Evolutionary conservation across 2,888 invertebrate genomes (phyloP).

Genomic region (Nymphalis urticae): DNA sequence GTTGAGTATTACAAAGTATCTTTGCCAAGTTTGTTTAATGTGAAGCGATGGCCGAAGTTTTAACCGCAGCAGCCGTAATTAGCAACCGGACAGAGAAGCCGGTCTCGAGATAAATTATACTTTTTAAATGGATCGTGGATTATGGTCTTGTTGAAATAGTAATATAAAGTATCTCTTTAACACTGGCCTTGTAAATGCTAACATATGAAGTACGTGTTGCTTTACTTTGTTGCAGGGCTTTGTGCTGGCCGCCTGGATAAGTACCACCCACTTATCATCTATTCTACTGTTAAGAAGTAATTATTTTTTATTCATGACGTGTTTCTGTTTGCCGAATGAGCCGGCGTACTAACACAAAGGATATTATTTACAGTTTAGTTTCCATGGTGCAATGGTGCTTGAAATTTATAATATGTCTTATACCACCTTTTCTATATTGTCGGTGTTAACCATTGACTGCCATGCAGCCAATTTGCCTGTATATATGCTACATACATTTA

Average conservation of each 20-base stretch:
- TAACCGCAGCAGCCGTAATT: constrained; percentile 27
- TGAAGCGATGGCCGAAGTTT: constrained; percentile 33
- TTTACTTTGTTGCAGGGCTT: background rate
- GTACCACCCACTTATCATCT: too few relatives aligned
- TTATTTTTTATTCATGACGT: too few relatives aligned
- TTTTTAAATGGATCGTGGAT: constrained; percentile 24
- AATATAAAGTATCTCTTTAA: background rate
- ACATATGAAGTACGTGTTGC: background rate
- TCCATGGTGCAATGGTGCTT: too few relatives aligned
- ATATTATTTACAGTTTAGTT: too few relatives aligned
- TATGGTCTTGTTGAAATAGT: constrained; percentile 18
- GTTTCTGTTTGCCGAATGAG: too few relatives aligned
- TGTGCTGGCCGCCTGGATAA: too few relatives aligned
- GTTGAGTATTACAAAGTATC: constrained; percentile 27
- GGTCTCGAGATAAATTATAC: constrained; percentile 27
- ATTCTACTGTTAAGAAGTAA: too few relatives aligned
- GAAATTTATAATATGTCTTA: too few relatives aligned
- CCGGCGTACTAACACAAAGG: too few relatives aligned
- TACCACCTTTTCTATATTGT: too few relatives aligned
- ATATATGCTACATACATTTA: background rate
- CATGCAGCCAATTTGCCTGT: too few relatives aligned
- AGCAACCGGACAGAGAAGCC: constrained; percentile 20
- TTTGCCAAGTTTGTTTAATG: constrained; percentile 30
- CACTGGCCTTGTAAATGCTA: background rate
- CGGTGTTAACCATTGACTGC: too few relatives aligned